Percentiles rank a stretch among this genome's conserved stretches.
These are phyloP conservation scores for Phrynosoma blainvillii DNA, from an alignment of 2,113 vertebrate genomes.

Conservation along the genomic window DNA sequence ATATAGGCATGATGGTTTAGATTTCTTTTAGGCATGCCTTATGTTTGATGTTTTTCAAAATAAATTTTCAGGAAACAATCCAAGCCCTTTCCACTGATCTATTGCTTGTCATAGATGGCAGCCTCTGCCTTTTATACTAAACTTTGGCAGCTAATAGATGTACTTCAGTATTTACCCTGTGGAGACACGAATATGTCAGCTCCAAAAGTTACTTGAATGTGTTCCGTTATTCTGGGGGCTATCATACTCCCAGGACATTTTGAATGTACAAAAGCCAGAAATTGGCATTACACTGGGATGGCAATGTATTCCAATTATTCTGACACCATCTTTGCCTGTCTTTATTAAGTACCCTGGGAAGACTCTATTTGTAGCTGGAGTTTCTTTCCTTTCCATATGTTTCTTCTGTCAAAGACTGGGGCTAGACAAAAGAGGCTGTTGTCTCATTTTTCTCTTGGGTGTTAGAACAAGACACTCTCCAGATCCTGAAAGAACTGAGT, in stretches of 20 bases:
- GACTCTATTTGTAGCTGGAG: not conserved
- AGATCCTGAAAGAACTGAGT: not conserved
- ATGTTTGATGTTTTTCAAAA: constrained; percentile 48
- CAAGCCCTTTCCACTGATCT: constrained; percentile 35
- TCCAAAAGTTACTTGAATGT: constrained; percentile 51
- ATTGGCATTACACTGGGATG: constrained; percentile 11
- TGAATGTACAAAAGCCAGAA: constrained; percentile 54
- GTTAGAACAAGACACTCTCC: not conserved
- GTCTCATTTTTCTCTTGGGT: not conserved
- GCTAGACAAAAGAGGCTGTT: not conserved
- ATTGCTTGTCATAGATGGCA: constrained; percentile 46
- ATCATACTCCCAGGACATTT: constrained; percentile 48
- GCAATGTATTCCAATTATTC: constrained; percentile 47
- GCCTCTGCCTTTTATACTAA: constrained; percentile 48
- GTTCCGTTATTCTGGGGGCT: constrained; percentile 56
- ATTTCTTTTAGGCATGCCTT: constrained; percentile 25
- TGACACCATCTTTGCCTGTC: not conserved
- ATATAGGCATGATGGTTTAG: not conserved
- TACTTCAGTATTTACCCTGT: constrained; percentile 57
- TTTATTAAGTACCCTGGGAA: constrained; percentile 23
- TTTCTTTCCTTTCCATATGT: not conserved
- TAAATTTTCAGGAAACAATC: constrained; percentile 44
- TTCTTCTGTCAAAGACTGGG: constrained; percentile 13
- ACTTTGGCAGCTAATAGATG: constrained; percentile 43
- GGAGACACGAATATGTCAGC: constrained; percentile 60